Evolutionary conservation across 1,140 invertebrate genomes (phyloP).

Genomic region (Zophobas morio): DNA sequence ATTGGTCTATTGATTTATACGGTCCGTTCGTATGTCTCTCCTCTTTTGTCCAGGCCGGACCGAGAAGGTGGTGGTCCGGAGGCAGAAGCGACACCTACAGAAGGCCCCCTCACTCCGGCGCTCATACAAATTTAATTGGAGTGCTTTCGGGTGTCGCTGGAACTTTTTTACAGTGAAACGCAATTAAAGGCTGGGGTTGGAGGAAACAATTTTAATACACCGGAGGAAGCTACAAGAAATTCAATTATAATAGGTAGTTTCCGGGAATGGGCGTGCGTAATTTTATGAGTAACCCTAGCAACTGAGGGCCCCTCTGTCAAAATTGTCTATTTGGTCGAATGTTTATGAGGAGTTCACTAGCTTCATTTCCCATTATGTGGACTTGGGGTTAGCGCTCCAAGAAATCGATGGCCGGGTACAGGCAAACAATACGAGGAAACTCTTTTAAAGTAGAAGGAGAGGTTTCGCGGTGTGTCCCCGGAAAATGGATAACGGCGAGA

Average conservation of each 20-base stretch:
- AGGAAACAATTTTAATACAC: slow-evolving; percentile 38
- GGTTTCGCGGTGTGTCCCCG: slow-evolving; percentile 39
- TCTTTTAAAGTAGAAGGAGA: slow-evolving; percentile 40
- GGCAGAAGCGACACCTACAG: slow-evolving; percentile 22
- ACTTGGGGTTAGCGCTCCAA: slow-evolving; percentile 32
- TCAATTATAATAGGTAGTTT: slow-evolving; percentile 47
- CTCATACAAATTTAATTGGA: slow-evolving; percentile 45
- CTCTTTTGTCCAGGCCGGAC: slow-evolving; percentile 40
- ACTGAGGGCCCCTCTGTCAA: slow-evolving; percentile 31
- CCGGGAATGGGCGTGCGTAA: slow-evolving; percentile 41
- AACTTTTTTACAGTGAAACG: slow-evolving; percentile 46
- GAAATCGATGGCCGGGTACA: slow-evolving; percentile 39
- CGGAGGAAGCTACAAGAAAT: slow-evolving; percentile 42
- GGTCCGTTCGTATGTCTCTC: slow-evolving; percentile 49
- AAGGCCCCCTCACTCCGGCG: slow-evolving; percentile 13
- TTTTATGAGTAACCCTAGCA: slow-evolving; percentile 47
- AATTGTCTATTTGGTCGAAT: slow-evolving; percentile 35
- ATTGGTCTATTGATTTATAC: slow-evolving; percentile 60
- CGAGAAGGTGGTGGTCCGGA: slow-evolving; percentile 4
- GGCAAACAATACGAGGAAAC: slow-evolving; percentile 39
- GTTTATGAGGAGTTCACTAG: slow-evolving; percentile 37
- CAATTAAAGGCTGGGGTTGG: slow-evolving; percentile 36
- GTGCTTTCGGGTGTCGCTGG: slow-evolving; percentile 22
- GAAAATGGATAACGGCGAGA: slow-evolving; percentile 42
- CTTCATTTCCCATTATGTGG: slow-evolving; percentile 36